These are phyloP conservation scores for Malacoctenus gilli DNA, from an alignment of 2,797 vertebrate species.

Conservation along the genomic window DNA sequence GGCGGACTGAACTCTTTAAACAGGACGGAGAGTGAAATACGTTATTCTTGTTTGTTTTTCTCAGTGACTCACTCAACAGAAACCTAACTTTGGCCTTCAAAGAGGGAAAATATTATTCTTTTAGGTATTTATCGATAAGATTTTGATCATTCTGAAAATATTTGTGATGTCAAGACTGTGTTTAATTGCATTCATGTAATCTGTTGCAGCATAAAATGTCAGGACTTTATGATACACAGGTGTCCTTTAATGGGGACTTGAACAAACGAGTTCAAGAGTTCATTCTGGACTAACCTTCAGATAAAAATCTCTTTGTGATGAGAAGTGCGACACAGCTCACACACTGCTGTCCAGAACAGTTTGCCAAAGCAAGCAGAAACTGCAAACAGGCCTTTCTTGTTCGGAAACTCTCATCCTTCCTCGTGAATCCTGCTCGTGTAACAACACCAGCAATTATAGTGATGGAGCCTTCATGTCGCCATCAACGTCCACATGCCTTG, in stretches of 20 bases:
- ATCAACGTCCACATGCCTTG: background rate
- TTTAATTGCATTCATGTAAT: too few species aligned
- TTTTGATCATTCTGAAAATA: background rate
- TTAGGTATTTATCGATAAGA: background rate
- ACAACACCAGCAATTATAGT: background rate
- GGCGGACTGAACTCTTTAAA: background rate
- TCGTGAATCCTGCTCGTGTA: background rate
- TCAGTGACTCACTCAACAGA: background rate
- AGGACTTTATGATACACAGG: too few species aligned
- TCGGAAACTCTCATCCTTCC: background rate
- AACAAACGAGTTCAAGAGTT: too few species aligned
- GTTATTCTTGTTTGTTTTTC: background rate
- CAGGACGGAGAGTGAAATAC: too few species aligned
- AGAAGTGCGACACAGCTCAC: background rate
- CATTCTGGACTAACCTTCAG: too few species aligned
- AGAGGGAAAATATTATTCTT: too few species aligned
- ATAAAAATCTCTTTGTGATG: too few species aligned
- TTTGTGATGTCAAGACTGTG: background rate
- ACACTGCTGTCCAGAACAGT: background rate
- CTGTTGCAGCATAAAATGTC: too few species aligned
- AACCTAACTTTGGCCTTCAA: background rate
- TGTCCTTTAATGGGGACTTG: too few species aligned
- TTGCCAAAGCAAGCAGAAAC: slow-evolving; percentile 2
- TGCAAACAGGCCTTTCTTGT: slow-evolving; percentile 34
- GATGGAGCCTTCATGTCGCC: background rate